Percentiles rank a stretch among this genome's conserved stretches.
Evolutionary conservation across 1,140 invertebrate species (phyloP).

Genomic region (Drosophila grimshawi): DNA sequence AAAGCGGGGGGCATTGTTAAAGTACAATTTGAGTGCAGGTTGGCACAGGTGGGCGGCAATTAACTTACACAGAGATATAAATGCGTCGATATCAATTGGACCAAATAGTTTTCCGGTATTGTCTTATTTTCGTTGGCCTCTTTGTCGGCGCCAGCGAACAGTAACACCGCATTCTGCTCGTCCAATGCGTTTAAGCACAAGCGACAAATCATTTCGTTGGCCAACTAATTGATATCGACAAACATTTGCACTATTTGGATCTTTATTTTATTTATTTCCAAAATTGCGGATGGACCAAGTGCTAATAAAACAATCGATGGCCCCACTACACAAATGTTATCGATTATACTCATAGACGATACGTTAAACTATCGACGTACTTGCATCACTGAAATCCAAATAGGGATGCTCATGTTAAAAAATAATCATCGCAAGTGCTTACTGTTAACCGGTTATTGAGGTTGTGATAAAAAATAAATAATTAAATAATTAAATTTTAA

Average conservation of each 20-base stretch:
- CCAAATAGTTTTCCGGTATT: conserved; percentile 76
- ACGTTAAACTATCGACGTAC: not conserved
- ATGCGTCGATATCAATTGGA: conserved; percentile 78
- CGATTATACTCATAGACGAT: conserved; percentile 4
- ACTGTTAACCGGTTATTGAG: not conserved
- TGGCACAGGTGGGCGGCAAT: not conserved
- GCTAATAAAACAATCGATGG: conserved; percentile 32
- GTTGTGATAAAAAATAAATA: too few relatives aligned
- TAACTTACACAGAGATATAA: conserved; percentile 77
- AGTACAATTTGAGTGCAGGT: not conserved
- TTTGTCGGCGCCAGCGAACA: conserved; percentile 49
- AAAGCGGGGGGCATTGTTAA: not conserved
- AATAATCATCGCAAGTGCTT: not conserved
- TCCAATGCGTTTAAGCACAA: conserved; percentile 69
- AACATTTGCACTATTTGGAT: conserved; percentile 39
- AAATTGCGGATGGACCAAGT: conserved; percentile 43
- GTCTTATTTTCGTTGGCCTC: conserved; percentile 42
- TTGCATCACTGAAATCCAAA: not conserved
- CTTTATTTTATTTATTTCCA: conserved; percentile 48
- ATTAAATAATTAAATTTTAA: not conserved
- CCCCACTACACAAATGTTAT: conserved; percentile 12
- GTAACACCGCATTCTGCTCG: conserved; percentile 62
- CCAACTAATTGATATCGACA: conserved; percentile 20
- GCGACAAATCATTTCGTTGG: conserved; percentile 75
- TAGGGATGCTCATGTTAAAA: not conserved